Evolutionary conservation across 2,113 vertebrate species (phyloP), one percentile per base, ranked within the genome.

Genomic region (Scomber japonicus): DNA sequence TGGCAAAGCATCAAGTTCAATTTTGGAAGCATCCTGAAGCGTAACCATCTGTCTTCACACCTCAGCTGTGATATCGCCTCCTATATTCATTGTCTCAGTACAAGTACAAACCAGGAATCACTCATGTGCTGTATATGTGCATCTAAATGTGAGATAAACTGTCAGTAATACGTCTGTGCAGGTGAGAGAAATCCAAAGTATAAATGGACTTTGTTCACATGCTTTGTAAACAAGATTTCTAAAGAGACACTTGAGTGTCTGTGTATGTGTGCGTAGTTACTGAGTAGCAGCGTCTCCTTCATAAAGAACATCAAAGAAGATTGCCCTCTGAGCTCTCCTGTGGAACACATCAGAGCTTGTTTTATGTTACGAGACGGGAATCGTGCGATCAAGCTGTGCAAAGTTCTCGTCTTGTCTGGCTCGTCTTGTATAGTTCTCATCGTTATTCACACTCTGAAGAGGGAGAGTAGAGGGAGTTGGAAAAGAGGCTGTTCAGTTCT

Each of bases 361-460:
- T 85, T 82, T 27, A n/a, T 71, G 57, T 49, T 62, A 19, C 3
- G 2, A 66, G 55, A 74, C 21, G 1, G 45, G 35, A 13, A 57
- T 75, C 19, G 81, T 84, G 80, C 45, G 75, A 88, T 91, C 81
- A 65, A 30, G 61, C 82, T 74, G 72, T 73, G 80, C 90, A 16
- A 11, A 40, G 63, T 56, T 69, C 49, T 74, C 44, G 66, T 74
- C 62, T 73, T 50, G 53, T 78, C 75, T 60, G 51, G 40, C 75
- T 89, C n/a, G 0, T 79, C 70, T 82, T 75, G 31, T 78, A 19
- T 63, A 63, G 57, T 49, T 65, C 31, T 57, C 61, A 81, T 88
- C 54, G 54, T 77, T 81, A 78, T 81, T 86, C 46, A 49, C 31
- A 15, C 62, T 71, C 48, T 78, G 40, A 81, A 74, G 75, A 66